Conservation (phyloP, 2,113 vertebrate genomes). For the Menidia beryllina region DNA sequence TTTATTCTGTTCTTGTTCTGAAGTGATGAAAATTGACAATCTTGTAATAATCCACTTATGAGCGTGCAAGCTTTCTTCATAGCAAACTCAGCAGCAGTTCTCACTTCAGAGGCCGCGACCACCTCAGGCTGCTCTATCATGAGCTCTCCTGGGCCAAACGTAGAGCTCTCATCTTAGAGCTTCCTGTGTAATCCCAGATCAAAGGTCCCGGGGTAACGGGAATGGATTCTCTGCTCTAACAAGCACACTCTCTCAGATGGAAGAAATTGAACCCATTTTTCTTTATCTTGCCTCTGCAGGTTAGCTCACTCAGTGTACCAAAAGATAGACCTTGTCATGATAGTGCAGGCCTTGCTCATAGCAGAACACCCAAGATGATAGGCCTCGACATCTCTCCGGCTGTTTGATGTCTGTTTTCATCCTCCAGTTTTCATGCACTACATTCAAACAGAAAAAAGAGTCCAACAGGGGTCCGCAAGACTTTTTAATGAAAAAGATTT, state of each 20-base stretch:
- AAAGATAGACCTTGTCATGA: slow-evolving; percentile 64
- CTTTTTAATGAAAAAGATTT: slow-evolving; percentile 8
- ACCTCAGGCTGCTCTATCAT: slow-evolving; percentile 69
- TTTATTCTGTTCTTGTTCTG: slow-evolving; percentile 46
- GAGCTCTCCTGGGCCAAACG: slow-evolving; percentile 65
- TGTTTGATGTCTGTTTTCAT: slow-evolving; percentile 73
- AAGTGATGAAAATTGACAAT: slow-evolving; percentile 69
- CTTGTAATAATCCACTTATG: slow-evolving; percentile 71
- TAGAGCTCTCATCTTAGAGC: slow-evolving; percentile 66
- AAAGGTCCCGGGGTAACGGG: slow-evolving; percentile 75
- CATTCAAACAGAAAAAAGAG: slow-evolving; percentile 19
- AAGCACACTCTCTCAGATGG: slow-evolving; percentile 74
- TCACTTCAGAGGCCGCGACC: slow-evolving; percentile 70
- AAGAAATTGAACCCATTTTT: slow-evolving; percentile 76
- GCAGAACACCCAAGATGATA: slow-evolving; percentile 58
- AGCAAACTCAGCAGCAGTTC: slow-evolving; percentile 60
- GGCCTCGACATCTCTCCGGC: slow-evolving; percentile 8
- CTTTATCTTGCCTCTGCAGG: slow-evolving; percentile 79
- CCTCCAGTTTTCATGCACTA: slow-evolving; percentile 29
- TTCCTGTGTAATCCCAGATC: slow-evolving; percentile 81
- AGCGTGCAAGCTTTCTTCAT: slow-evolving; percentile 51
- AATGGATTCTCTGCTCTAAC: slow-evolving; percentile 79
- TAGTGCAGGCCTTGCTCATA: slow-evolving; percentile 38
- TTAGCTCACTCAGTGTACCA: slow-evolving; percentile 62
- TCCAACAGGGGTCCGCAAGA: slow-evolving; percentile 7